Evolutionary conservation across 2,113 vertebrate species (phyloP).

Genomic region (Oxyura jamaicensis): DNA sequence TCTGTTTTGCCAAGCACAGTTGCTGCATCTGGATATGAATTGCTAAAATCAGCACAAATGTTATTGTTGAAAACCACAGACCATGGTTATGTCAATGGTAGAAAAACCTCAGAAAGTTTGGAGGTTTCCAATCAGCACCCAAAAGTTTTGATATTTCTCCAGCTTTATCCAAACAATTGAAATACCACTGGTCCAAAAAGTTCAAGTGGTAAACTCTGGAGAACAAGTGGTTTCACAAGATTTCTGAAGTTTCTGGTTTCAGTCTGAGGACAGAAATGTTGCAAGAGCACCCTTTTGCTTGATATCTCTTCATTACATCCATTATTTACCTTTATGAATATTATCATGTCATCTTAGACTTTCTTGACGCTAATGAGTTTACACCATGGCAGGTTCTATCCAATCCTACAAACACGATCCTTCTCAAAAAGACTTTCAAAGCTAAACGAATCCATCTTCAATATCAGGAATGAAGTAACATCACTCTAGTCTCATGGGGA

Average conservation of each 20-base stretch:
- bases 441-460: background rate
- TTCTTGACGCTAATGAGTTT: background rate
- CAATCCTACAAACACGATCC: background rate
- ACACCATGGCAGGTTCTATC: background rate
- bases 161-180: background rate
- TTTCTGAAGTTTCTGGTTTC: background rate
- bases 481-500: background rate
- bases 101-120: constrained; percentile 51
- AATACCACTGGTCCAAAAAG: background rate
- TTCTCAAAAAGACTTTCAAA: background rate
- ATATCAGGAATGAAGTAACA: background rate
- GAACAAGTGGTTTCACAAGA: background rate
- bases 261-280: background rate
- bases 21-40: constrained; percentile 37
- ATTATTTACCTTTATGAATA: background rate
- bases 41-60: constrained; percentile 57
- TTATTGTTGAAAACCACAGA: constrained; percentile 68
- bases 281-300: background rate
- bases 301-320: background rate
- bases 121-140: constrained; percentile 49
- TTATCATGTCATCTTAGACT: background rate
- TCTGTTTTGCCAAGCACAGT: constrained; percentile 22
- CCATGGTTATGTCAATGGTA: constrained; percentile 13
- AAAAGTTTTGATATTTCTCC: constrained; percentile 12
- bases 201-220: background rate